Conservation (phyloP, 2,113 vertebrate species). For the Pterocles gutturalis region DNA sequence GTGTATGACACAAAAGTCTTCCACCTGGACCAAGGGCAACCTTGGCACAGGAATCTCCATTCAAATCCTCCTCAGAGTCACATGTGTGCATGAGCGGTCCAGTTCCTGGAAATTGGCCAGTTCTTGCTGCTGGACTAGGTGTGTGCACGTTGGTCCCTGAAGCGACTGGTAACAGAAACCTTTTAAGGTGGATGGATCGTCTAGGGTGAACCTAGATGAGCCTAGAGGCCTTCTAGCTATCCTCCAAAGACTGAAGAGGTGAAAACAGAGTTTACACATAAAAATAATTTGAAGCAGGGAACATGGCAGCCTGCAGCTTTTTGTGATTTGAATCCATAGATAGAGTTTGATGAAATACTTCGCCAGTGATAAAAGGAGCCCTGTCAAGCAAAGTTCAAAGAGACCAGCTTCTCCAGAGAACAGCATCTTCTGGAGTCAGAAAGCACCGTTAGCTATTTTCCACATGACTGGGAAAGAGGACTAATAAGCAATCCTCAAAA, state of each 20-base stretch:
- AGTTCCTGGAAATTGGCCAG: neutral
- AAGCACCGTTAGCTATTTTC: neutral
- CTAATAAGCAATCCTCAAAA: neutral
- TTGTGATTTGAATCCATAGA: neutral
- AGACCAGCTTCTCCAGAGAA: constrained; percentile 14
- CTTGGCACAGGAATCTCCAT: neutral
- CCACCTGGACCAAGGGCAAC: neutral
- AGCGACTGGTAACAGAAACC: neutral
- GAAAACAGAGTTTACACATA: constrained; percentile 9
- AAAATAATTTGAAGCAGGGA: neutral
- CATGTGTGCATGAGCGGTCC: neutral
- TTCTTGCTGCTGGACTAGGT: neutral
- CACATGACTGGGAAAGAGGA: neutral
- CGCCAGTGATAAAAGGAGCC: constrained; percentile 4
- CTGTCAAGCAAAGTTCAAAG: constrained; percentile 10
- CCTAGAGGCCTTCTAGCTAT: neutral
- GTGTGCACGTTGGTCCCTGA: fast-evolving
- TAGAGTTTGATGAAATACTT: neutral
- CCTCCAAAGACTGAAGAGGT: neutral
- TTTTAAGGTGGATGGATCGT: neutral
- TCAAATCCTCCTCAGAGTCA: neutral
- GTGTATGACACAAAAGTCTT: neutral
- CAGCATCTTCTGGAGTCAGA: neutral
- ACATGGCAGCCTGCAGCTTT: neutral
- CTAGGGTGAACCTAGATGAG: neutral